Base-by-base conservation (phyloP, 2,888 invertebrate genomes). In the Drosophila kuntzei region DNA sequence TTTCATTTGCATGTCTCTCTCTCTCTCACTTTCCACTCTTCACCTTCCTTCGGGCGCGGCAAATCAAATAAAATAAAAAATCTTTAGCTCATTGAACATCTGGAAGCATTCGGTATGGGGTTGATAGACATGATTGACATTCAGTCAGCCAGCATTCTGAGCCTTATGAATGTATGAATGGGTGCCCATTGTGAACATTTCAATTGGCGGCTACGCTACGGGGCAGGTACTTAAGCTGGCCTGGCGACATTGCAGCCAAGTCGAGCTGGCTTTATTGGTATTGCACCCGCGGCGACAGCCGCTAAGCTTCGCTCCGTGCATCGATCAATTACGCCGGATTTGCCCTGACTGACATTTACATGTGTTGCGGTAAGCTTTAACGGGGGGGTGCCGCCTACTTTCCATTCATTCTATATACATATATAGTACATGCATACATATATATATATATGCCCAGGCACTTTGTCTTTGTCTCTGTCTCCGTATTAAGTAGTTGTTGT, bases 241-340 rank as follows among this genome's bases (percentile, higher is more conserved):
- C 62, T 46, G 75, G 75, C 75, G 78, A 75, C 78, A 77, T 27
- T 72, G 72, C 79, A 71, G 63, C 37, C 39, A 43, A 18, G 51
- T 41, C 22, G 55, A 46, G 41, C 44, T 59, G 51, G 36, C 72
- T 78, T 74, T 73, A 87, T 85, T 85, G 72, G 77, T 41, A 84
- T 71, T 86, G 79, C 88, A 77, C 85, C 85, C 85, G 85, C 88
- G 86, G 88, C 85, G 85, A 85, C 86, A 83, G 72, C 34, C 84
- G 61, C 65, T 83, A 86, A 88, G 87, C 89, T 86, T 74, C 78
- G 64, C 82, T 82, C 73, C 76, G 70, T 80, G 76, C 65, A 80
- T 70, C 88, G 85, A 89, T 88, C 89, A 88, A 88, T 88, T 86
- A 86, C 83, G 61, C 46, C 61, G 84, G 88, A 88, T 89, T 86